Base-by-base conservation (phyloP, 2,888 invertebrate species). In the Hedya salicella region DNA sequence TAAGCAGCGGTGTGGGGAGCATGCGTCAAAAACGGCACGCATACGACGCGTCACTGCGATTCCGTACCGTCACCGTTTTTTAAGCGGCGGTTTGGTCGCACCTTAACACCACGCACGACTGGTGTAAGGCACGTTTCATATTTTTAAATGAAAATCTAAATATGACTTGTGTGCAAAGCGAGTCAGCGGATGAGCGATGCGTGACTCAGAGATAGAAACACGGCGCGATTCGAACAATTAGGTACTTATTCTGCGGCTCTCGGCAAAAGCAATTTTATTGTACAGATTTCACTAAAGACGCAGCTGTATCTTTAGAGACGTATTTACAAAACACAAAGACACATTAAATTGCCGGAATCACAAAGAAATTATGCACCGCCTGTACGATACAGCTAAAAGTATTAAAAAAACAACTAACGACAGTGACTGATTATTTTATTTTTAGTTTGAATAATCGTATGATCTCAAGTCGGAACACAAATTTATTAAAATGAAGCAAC, bases 121-220 rank as follows among this genome's bases (percentile, higher is more conserved):
- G 6, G 6, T 25, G 25, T 25, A 6, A 25, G 6, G 0, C 4
- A 25, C 25, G 13, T 36, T 16, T 19, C 17, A 19, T 5, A 46
- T 48, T 21, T 21, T 53, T 4, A 62, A 54, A 16, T 25, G 16
- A 39, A 36, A 16, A 16, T 39, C 36, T 36, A 13, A 44, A 46
- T 53, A 44, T 9, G 30, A 19, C 16, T 4, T 11, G n/a, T 42
- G 32, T 32, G 57, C 9, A 11, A 32, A 17, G 39, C 39, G 14
- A 53, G 62, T 54, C 53, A 13, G 30, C 39, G 30, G 42, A 42
- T 19, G 30, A 61, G 32, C 62, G 21, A 48, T 48, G 48, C 25
- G 30, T 62, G 48, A 62, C 39, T 54, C 54, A 62, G 17, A 46
- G 48, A 48, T 40, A 54, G 46, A 62, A 53, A 46, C 53, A 46